These are phyloP conservation scores for Amphilophus citrinellus DNA, from an alignment of 2,113 vertebrate species.

Conservation along the genomic window DNA sequence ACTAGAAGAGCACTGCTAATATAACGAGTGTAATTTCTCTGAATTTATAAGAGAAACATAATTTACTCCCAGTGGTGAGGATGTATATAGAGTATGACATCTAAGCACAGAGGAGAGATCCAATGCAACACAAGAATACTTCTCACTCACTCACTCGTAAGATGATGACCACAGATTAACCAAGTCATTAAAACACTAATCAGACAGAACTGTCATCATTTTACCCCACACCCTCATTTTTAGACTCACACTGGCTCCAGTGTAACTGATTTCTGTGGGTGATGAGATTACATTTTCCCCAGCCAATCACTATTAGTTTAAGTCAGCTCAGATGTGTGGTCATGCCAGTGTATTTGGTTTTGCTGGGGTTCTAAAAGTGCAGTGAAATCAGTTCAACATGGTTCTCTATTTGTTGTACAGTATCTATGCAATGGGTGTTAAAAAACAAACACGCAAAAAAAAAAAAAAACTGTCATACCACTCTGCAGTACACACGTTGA, in stretches of 20 bases:
- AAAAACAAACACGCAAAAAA: not conserved
- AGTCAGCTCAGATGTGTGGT: not conserved
- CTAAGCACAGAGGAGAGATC: slow-evolving; percentile 1
- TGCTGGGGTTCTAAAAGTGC: not conserved
- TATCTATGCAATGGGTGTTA: too few relatives aligned
- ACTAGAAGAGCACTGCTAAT: slow-evolving; percentile 10
- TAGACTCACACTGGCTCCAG: too few relatives aligned
- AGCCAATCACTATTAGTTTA: not conserved
- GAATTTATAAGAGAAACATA: not conserved
- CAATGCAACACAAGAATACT: not conserved
- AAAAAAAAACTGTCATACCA: not conserved
- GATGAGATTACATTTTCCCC: not conserved
- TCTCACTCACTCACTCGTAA: not conserved
- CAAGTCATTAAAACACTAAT: too few relatives aligned
- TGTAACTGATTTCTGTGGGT: not conserved
- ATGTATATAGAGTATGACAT: slow-evolving; percentile 11
- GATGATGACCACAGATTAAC: too few relatives aligned
- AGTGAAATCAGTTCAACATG: not conserved
- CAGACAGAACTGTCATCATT: too few relatives aligned
- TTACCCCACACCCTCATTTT: too few relatives aligned
- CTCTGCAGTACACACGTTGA: not conserved
- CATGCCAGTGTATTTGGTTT: not conserved
- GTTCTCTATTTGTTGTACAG: too few relatives aligned
- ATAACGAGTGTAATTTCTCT: not conserved
- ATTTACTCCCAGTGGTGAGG: not conserved